Conservation (phyloP, 2,888 invertebrate species). For the Unio delphinus region DNA sequence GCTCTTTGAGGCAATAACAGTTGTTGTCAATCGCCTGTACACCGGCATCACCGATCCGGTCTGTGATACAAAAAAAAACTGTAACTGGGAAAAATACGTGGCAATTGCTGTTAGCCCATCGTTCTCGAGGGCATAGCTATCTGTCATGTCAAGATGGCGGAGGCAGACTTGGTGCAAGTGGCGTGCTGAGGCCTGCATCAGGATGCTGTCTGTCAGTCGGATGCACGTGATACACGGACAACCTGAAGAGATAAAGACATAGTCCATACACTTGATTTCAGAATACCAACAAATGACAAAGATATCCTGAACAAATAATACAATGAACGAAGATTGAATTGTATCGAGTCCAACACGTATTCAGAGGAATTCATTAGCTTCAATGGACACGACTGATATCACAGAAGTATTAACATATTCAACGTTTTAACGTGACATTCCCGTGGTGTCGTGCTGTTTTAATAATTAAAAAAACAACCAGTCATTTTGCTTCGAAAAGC, state of each 20-base stretch:
- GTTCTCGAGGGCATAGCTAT: conserved; percentile 88
- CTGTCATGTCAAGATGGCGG: conserved; percentile 91
- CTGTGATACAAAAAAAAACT: conserved; percentile 90
- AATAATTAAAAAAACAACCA: too few species aligned
- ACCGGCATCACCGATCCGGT: conserved; percentile 90
- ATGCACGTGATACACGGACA: conserved; percentile 87
- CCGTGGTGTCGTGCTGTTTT: too few species aligned
- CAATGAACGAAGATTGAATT: too few species aligned
- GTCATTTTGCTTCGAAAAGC: too few species aligned
- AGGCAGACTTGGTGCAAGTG: conserved; percentile 77
- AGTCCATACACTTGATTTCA: too few species aligned
- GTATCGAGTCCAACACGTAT: too few species aligned
- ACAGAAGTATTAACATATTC: too few species aligned
- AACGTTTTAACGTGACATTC: too few species aligned
- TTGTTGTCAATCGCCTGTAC: conserved; percentile 93
- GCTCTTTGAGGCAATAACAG: conserved; percentile 86
- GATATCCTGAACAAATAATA: too few species aligned
- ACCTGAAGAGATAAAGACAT: conserved; percentile 70
- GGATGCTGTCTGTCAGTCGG: conserved; percentile 66
- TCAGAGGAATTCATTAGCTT: too few species aligned
- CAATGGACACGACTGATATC: too few species aligned
- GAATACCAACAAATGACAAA: too few species aligned
- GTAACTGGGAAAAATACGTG: conserved; percentile 88
- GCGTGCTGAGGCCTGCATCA: conserved; percentile 61
- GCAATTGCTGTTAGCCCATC: conserved; percentile 87